Base-by-base conservation (phyloP, 2,888 invertebrate genomes). In the Cephus spinipes region DNA sequence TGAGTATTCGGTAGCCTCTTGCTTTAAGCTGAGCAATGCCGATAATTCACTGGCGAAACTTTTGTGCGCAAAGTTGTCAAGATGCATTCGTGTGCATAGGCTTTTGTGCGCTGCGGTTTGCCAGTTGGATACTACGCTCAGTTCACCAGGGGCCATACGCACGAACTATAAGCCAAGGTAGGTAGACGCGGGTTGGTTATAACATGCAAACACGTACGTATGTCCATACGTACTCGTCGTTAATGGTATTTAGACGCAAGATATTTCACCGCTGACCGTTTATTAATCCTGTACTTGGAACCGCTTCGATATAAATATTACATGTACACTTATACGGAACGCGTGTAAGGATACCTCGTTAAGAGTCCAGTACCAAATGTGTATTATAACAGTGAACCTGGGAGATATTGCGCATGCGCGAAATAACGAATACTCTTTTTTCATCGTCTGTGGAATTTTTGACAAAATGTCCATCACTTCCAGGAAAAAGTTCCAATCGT, bases 281-380 rank as follows among this genome's bases (percentile, higher is more conserved):
- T 84, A 80, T 84, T 82, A 82, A 81, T 81, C 82, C 78, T 77
- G 71, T 77, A 76, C 76, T 78, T 74, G 76, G 79, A 79, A 79
- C 75, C 74, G 77, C 77, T 78, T 80, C 76, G 55, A 55, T 23
- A 55, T 55, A 55, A 55, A 55, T 55, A 55, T 55, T 40, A 55
- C 23, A 55, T 55, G 55, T 55, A 55, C 23, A 55, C 55, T 55
- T 77, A 75, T 78, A 75, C 35, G 69, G 31, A 33, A 81, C 71
- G 80, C 75, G 77, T 76, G 74, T 75, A 73, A 77, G 82, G 77
- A 78, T 81, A 75, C 78, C 76, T 79, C 78, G 79, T 82, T 83
- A 81, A 81, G 77, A 23, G 82, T 82, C 79, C 81, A 79, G 77
- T 80, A 79, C 80, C 79, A 73, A 79, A 78, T 79, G 82, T 80